Percentiles rank a stretch among this genome's conserved stretches.
Evolutionary conservation across 2,888 invertebrate species (phyloP).

Genomic region (Chloroclysta siterata): DNA sequence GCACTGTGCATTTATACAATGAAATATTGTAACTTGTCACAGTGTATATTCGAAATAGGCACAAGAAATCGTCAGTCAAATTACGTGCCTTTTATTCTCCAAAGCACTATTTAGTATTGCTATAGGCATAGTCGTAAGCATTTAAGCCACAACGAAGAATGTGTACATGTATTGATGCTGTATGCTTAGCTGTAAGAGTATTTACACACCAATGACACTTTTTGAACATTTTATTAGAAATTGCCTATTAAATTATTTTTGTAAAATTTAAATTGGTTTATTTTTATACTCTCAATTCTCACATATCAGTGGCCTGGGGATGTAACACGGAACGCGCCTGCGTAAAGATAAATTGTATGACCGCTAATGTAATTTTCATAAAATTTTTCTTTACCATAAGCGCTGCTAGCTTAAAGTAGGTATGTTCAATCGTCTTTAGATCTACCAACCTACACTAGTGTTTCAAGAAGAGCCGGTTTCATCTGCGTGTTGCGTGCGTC

Average conservation of each 20-base stretch:
- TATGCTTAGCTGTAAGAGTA: slow-evolving; percentile 72
- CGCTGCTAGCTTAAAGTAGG: no score
- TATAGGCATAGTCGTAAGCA: slow-evolving; percentile 34
- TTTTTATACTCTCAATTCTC: slow-evolving; percentile 3
- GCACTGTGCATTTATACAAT: neutral
- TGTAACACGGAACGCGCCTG: no score
- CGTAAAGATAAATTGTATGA: no score
- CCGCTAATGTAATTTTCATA: no score
- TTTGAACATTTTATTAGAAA: slow-evolving; percentile 82
- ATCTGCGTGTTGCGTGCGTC: no score
- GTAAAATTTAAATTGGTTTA: slow-evolving; percentile 58
- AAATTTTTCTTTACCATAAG: no score
- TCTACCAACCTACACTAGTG: no score
- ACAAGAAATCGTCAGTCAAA: neutral
- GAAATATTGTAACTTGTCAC: neutral
- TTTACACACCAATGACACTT: slow-evolving; percentile 83
- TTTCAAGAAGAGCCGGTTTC: no score
- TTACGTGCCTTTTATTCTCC: slow-evolving; percentile 30
- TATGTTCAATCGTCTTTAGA: no score
- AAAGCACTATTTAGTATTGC: slow-evolving; percentile 28
- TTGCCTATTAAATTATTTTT: slow-evolving; percentile 85
- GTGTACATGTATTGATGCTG: slow-evolving; percentile 65
- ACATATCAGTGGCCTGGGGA: no score
- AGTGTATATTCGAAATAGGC: neutral
- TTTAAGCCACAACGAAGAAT: slow-evolving; percentile 63